A percentile compares a stretch with the other conserved stretches of the same genome.
Conservation (phyloP, 2,797 vertebrate species). For the Aphelocoma californica region DNA sequence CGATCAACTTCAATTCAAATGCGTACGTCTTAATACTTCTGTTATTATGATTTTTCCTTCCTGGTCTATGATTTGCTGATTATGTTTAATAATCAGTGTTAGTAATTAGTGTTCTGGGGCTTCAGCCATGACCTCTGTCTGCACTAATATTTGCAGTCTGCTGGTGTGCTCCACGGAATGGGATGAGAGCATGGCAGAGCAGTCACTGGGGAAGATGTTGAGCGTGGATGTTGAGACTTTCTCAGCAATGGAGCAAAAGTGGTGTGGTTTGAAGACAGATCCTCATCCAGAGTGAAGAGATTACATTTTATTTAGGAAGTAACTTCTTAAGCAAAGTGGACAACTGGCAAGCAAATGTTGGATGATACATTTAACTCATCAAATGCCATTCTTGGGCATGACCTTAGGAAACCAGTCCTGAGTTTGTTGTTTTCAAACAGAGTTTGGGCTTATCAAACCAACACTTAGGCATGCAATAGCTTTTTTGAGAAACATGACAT, state of each 20-base stretch:
- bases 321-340: background rate
- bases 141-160: background rate
- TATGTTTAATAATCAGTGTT: background rate
- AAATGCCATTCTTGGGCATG: background rate
- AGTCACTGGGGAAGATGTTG: background rate
- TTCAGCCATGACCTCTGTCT: background rate
- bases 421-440: background rate
- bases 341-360: background rate
- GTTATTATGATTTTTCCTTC: background rate
- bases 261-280: background rate
- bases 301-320: background rate
- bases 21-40: background rate
- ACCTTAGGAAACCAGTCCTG: background rate
- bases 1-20: background rate
- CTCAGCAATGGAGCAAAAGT: background rate
- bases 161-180: background rate
- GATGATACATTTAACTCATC: background rate
- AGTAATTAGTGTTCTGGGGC: background rate
- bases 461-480: background rate
- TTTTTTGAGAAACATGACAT: background rate
- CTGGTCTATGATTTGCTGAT: background rate
- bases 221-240: rapidly evolving
- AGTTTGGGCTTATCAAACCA: background rate
- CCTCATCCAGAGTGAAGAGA: background rate
- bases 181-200: background rate